Conservation (phyloP, 2,113 vertebrate species). For the Triplophysa dalaica region DNA sequence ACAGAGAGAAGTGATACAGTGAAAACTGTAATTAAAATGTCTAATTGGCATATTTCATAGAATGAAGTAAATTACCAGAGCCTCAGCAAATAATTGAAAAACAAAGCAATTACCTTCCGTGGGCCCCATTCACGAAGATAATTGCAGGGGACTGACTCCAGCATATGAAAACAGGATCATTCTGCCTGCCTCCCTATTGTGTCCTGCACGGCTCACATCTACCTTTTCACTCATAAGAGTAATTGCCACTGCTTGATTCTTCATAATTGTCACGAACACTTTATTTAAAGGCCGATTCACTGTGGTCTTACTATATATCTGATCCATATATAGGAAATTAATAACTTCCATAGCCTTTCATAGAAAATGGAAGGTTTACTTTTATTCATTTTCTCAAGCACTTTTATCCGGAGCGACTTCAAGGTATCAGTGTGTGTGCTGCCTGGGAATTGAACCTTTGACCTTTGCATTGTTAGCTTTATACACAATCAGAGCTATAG, state of each 20-base stretch:
- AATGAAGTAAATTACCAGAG: constrained; percentile 78
- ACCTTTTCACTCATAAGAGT: constrained; percentile 48
- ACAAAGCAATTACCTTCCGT: constrained; percentile 76
- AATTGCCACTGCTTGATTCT: constrained; percentile 43
- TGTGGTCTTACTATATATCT: constrained; percentile 23
- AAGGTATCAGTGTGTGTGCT: background rate
- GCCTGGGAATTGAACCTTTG: too few relatives aligned
- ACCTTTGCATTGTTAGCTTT: too few relatives aligned
- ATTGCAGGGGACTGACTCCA: constrained; percentile 69
- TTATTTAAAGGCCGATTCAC: constrained; percentile 21
- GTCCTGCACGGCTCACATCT: constrained; percentile 60
- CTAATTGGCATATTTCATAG: constrained; percentile 78
- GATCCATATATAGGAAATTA: background rate
- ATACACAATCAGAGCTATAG: too few relatives aligned
- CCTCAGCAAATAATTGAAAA: constrained; percentile 78
- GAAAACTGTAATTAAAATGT: constrained; percentile 79
- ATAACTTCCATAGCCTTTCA: background rate
- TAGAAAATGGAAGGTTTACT: background rate
- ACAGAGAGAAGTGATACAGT: constrained; percentile 70
- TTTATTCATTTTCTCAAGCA: background rate
- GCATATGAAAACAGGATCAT: constrained; percentile 74
- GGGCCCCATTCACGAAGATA: constrained; percentile 71
- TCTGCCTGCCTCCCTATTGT: constrained; percentile 57
- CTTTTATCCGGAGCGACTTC: background rate
- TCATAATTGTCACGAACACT: constrained; percentile 39